phyloP scores from a whole-genome alignment of 2,888 invertebrate genomes.

The Halocaridina rubra region DNA sequence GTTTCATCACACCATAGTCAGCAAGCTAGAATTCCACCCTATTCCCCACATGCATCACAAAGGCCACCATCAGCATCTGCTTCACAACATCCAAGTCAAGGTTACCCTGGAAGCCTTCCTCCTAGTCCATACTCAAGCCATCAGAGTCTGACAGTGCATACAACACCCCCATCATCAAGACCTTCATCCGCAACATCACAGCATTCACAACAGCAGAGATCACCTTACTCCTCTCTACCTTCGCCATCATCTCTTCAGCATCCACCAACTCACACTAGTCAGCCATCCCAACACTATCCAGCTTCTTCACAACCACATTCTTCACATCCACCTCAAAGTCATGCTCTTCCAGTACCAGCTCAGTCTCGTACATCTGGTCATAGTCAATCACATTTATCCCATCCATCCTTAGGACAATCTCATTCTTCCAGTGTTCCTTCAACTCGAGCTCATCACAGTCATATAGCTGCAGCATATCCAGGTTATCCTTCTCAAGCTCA shows the following conservation, averaged over 20 bases:
- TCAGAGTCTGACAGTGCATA: constrained; percentile 10
- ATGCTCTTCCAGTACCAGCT: not conserved
- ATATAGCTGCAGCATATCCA: not conserved
- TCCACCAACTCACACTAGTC: not conserved
- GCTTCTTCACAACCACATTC: not conserved
- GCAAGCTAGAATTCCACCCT: constrained; percentile 40
- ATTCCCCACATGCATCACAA: constrained; percentile 39
- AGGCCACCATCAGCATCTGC: constrained; percentile 30
- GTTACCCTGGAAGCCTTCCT: constrained; percentile 39
- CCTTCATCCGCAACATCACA: constrained; percentile 31
- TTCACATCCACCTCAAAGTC: not conserved
- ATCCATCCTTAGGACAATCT: not conserved
- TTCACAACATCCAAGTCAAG: constrained; percentile 12
- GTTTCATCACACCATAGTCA: constrained; percentile 41
- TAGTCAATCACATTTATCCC: not conserved
- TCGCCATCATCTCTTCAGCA: not conserved
- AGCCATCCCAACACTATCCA: not conserved
- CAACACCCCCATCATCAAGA: constrained; percentile 34
- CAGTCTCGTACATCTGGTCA: not conserved
- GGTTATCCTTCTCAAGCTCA: not conserved
- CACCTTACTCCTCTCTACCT: not conserved
- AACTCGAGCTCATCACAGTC: not conserved
- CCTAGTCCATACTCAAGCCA: constrained; percentile 44
- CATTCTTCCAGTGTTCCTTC: not conserved
- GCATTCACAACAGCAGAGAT: not conserved